A percentile compares a stretch with the other conserved stretches of the same genome.
phyloP scores from a whole-genome alignment of 2,888 invertebrate genomes.

The Physocephala rufipes region DNA sequence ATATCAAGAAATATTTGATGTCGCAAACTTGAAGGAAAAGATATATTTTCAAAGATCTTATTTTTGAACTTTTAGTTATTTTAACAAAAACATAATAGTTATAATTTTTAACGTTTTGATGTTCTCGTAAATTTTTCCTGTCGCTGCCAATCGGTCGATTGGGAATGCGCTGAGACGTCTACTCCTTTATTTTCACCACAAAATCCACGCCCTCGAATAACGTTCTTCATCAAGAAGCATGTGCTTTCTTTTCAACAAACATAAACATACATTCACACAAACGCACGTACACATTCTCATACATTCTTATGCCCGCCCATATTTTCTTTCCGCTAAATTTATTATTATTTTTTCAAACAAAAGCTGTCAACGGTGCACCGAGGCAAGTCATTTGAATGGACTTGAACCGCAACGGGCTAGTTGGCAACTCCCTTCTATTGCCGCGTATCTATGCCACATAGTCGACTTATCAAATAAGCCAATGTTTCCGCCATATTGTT shows the following conservation, averaged over 20 bases:
- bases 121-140: no score
- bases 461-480: not conserved
- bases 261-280: not conserved
- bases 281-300: not conserved
- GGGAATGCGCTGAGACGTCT: not conserved
- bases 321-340: not conserved
- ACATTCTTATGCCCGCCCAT: not conserved
- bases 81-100: not conserved
- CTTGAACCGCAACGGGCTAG: conserved; percentile 4
- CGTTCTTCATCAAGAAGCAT: conserved; percentile 26
- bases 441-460: not conserved
- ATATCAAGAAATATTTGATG: no score
- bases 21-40: no score
- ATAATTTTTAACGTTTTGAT: not conserved
- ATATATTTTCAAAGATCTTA: not conserved
- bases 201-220: conserved; percentile 26
- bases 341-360: conserved; percentile 23
- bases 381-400: conserved; percentile 17
- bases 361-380: conserved; percentile 31
- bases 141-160: conserved; percentile 22
- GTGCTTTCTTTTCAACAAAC: conserved; percentile 13
- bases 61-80: not conserved
- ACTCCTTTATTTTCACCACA: not conserved
- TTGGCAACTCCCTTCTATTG: conserved; percentile 28
- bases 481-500: not conserved